A percentile compares a stretch with the other conserved stretches of the same genome.
Conservation (phyloP, 2,797 vertebrate genomes). For the Cyclura pinguis region DNA sequence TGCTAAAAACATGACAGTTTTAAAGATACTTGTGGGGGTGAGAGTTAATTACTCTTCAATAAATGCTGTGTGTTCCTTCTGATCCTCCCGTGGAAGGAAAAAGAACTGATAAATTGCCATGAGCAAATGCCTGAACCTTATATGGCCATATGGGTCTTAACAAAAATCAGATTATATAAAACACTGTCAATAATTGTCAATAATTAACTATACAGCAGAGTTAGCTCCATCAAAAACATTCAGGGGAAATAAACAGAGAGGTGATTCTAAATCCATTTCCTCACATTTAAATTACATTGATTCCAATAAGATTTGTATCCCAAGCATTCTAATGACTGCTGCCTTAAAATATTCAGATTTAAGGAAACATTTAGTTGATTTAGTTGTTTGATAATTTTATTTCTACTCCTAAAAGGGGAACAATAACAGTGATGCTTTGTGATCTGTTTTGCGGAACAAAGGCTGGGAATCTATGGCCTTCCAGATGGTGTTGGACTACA, state of each 20-base stretch:
- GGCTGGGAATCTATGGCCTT: not conserved
- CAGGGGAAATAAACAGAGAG: not conserved
- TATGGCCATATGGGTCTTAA: not conserved
- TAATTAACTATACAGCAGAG: constrained; percentile 37
- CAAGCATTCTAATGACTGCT: not conserved
- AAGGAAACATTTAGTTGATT: not conserved
- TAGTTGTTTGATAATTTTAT: not conserved
- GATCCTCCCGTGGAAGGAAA: not conserved
- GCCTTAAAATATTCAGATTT: not conserved
- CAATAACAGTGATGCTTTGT: not conserved
- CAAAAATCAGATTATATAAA: not conserved
- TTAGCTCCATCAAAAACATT: not conserved
- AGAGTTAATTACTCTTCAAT: not conserved
- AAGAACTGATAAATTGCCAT: not conserved
- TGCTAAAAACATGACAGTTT: constrained; percentile 41
- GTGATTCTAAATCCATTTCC: not conserved
- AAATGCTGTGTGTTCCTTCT: not conserved
- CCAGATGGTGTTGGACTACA: not conserved
- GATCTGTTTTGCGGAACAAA: not conserved
- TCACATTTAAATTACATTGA: not conserved
- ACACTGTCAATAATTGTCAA: constrained; percentile 52
- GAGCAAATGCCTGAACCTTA: not conserved
- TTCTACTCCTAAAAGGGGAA: not conserved
- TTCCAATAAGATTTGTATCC: not conserved
- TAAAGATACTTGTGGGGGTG: constrained; percentile 46